Percentiles rank a stretch among this genome's conserved stretches.
Evolutionary conservation across 2,113 vertebrate species (phyloP).

Genomic region (Dendropsophus ebraccatus): DNA sequence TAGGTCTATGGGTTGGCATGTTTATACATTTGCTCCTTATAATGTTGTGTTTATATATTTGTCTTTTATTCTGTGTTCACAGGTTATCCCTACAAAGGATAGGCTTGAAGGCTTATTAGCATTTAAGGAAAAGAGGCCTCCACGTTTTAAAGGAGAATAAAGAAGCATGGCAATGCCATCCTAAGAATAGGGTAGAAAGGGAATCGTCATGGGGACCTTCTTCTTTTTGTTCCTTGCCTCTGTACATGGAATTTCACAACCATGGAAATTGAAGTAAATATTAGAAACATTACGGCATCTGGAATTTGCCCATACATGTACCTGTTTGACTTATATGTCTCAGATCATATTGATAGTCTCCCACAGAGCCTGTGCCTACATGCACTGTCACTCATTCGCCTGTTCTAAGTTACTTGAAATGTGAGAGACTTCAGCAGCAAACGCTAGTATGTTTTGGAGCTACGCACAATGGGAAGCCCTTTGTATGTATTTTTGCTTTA

Average conservation of each 20-base stretch:
- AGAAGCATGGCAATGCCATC: constrained; percentile 61
- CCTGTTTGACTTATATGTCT: constrained; percentile 41
- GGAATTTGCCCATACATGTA: constrained; percentile 57
- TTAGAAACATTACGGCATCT: constrained; percentile 36
- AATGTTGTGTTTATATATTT: not conserved
- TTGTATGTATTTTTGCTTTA: constrained; percentile 31
- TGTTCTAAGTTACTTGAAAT: constrained; percentile 59
- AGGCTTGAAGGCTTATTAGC: constrained; percentile 93
- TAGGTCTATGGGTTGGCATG: not conserved
- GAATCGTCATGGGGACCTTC: constrained; percentile 63
- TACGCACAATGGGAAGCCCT: constrained; percentile 15
- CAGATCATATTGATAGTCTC: constrained; percentile 61
- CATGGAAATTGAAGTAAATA: constrained; percentile 64
- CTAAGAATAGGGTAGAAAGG: constrained; percentile 58
- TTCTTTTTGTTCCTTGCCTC: constrained; percentile 62
- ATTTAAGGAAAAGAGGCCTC: constrained; percentile 94
- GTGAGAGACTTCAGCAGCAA: not conserved
- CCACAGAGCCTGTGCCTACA: constrained; percentile 62
- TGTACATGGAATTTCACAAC: constrained; percentile 55
- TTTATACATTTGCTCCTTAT: not conserved
- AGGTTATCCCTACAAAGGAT: constrained; percentile 98
- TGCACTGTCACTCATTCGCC: constrained; percentile 60
- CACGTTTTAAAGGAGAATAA: constrained; percentile 91
- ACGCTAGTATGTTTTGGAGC: not conserved
- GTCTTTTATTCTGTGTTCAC: constrained; percentile 63